A percentile compares a stretch with the other conserved stretches of the same genome.
Evolutionary conservation across 2,113 vertebrate genomes (phyloP).

Genomic region (Struthidea cinerea): DNA sequence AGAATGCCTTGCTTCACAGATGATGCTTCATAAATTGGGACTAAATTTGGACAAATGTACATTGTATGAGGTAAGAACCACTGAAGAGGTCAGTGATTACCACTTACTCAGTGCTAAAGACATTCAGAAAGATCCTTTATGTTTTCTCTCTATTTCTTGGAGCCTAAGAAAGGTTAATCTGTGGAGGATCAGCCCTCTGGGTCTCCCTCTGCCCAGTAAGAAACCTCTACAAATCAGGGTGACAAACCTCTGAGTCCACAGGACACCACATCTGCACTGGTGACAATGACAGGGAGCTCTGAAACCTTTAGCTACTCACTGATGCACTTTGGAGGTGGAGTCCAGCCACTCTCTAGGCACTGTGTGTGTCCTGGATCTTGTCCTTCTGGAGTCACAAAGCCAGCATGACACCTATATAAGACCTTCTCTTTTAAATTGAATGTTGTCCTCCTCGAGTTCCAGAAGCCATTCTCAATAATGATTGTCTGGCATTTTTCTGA

Average conservation of each 20-base stretch:
- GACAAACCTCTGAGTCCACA: background rate
- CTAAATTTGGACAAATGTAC: background rate
- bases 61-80: background rate
- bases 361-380: background rate
- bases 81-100: background rate
- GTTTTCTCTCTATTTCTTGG: background rate
- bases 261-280: background rate
- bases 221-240: background rate
- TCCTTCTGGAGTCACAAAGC: slow-evolving; percentile 52
- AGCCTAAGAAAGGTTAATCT: background rate
- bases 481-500: background rate
- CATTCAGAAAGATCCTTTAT: background rate
- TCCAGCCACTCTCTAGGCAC: slow-evolving; percentile 50
- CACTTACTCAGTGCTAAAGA: background rate
- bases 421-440: background rate
- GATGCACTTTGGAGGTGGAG: slow-evolving; percentile 48
- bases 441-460: accelerated
- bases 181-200: background rate
- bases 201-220: background rate
- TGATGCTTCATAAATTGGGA: background rate
- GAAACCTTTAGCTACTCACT: slow-evolving; percentile 53
- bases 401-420: background rate
- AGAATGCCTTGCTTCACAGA: background rate
- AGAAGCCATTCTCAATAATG: background rate
- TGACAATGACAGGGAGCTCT: background rate